Conservation (phyloP, 1,140 invertebrate genomes). For the Sminthurinus signatus region DNA sequence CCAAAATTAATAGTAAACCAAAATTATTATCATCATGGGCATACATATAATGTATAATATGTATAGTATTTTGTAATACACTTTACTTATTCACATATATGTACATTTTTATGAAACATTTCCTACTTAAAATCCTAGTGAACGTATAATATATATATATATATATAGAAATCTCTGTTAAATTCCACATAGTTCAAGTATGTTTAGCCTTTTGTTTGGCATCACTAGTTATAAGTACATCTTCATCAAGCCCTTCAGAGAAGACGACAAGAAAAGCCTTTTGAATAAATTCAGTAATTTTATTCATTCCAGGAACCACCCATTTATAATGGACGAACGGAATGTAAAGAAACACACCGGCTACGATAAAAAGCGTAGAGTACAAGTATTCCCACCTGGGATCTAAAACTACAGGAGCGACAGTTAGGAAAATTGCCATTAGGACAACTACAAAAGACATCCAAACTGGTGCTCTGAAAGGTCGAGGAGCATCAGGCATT, state of each 20-base stretch:
- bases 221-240: not conserved
- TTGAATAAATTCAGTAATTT: conserved; percentile 5
- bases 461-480: conserved; percentile 61
- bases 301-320: conserved; percentile 43
- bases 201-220: not conserved
- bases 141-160: too few relatives aligned
- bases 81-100: too few relatives aligned
- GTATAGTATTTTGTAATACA: too few relatives aligned
- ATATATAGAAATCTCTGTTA: too few relatives aligned
- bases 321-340: conserved; percentile 50
- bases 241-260: not conserved
- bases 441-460: conserved; percentile 50
- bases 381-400: conserved; percentile 48
- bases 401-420: conserved; percentile 50
- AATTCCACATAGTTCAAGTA: too few relatives aligned
- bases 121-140: too few relatives aligned
- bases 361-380: conserved; percentile 49
- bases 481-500: conserved; percentile 75
- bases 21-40: too few relatives aligned
- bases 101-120: too few relatives aligned
- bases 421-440: conserved; percentile 49
- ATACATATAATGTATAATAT: too few relatives aligned
- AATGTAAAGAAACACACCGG: conserved; percentile 51
- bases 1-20: too few relatives aligned
- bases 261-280: not conserved